Percentiles rank a stretch among this genome's conserved stretches.
Conservation (phyloP, 1,140 invertebrate genomes). For the Apolygus lucorum region DNA sequence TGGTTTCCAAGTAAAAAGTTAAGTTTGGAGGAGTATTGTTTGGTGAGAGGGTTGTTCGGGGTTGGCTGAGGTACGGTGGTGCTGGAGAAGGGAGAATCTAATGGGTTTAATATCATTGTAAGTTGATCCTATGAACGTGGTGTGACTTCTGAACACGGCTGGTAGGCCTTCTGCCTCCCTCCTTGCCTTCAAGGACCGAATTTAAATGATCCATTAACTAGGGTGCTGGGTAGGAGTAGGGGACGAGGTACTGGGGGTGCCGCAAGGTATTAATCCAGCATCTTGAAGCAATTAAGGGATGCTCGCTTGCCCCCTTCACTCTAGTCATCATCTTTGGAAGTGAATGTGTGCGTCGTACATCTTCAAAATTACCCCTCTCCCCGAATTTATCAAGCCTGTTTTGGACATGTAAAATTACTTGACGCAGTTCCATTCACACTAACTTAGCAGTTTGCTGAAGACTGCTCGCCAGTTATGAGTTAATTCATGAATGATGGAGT, state of each 20-base stretch:
- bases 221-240: not conserved
- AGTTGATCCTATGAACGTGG: conserved; percentile 17
- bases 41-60: conserved; percentile 12
- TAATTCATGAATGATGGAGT: too few species aligned
- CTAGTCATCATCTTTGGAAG: too few species aligned
- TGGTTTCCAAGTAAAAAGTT: conserved; percentile 18
- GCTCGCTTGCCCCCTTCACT: not conserved
- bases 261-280: conserved; percentile 20
- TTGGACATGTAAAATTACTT: too few species aligned
- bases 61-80: not conserved
- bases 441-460: too few species aligned
- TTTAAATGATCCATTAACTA: conserved; percentile 23
- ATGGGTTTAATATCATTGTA: conserved; percentile 24
- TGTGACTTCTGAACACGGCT: not conserved
- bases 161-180: not conserved
- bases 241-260: not conserved
- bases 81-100: not conserved
- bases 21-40: conserved; percentile 21
- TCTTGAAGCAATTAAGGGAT: conserved; percentile 16
- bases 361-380: too few species aligned
- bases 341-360: too few species aligned
- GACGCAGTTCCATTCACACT: too few species aligned
- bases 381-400: too few species aligned
- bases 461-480: too few species aligned
- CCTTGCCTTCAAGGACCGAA: conserved; percentile 13